Evolutionary conservation across 2,113 vertebrate genomes (phyloP).

Genomic region (Amphilophus citrinellus): DNA sequence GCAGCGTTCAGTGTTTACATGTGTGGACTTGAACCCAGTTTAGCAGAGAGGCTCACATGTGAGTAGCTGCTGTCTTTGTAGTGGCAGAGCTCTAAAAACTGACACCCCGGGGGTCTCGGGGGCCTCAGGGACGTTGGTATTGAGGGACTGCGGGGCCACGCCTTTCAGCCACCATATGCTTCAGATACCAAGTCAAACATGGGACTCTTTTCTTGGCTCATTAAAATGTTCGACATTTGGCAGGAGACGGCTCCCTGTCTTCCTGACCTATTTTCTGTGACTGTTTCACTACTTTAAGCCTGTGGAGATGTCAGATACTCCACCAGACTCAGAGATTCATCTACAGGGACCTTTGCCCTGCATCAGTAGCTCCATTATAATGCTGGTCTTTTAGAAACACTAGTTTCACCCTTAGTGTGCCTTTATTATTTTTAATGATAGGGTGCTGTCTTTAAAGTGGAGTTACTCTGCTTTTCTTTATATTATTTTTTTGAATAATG

Average conservation of each 20-base stretch:
- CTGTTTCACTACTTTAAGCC: neutral
- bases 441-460: neutral
- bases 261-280: slow-evolving; percentile 64
- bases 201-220: slow-evolving; percentile 52
- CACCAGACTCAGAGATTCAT: neutral
- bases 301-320: neutral
- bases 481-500: neutral
- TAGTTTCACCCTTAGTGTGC: neutral
- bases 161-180: slow-evolving; percentile 72
- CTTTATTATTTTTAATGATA: neutral
- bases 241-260: slow-evolving; percentile 36
- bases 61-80: slow-evolving; percentile 65
- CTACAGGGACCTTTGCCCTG: neutral
- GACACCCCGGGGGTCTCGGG: slow-evolving; percentile 50
- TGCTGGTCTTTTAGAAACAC: neutral
- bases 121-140: slow-evolving; percentile 24
- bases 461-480: neutral
- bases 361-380: neutral
- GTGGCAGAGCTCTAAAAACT: slow-evolving; percentile 63
- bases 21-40: slow-evolving; percentile 49
- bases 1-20: slow-evolving; percentile 29
- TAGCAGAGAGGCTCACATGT: slow-evolving; percentile 28
- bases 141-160: slow-evolving; percentile 34
- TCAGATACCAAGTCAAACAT: slow-evolving; percentile 66
- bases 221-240: slow-evolving; percentile 61